Conservation (phyloP, 2,797 vertebrate genomes). For the Chaetodon trifasciatus region DNA sequence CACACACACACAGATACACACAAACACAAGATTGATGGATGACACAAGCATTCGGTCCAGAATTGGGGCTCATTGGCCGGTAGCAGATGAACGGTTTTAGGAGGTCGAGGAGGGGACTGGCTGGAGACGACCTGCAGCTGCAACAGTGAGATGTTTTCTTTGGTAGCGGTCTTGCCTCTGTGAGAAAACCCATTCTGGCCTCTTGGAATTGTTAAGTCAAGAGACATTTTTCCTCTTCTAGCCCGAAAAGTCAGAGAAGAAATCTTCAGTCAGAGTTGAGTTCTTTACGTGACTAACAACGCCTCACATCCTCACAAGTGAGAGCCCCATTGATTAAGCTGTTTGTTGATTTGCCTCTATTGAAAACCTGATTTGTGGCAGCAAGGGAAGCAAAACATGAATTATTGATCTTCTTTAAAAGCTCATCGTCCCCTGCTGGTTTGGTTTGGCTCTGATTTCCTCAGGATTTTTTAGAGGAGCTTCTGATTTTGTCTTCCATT, state of each 20-base stretch:
- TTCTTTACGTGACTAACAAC: constrained; percentile 28
- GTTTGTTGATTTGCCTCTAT: constrained; percentile 65
- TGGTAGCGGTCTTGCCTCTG: constrained; percentile 13
- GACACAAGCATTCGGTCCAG: constrained; percentile 59
- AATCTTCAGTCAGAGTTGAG: constrained; percentile 9
- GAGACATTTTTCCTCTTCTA: constrained; percentile 11
- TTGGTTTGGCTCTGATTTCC: constrained; percentile 30
- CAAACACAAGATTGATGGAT: constrained; percentile 70
- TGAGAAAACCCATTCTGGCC: constrained; percentile 23
- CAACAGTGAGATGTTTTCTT: constrained; percentile 46
- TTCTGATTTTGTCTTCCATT: constrained; percentile 29
- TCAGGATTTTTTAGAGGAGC: constrained; percentile 13
- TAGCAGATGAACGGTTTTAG: constrained; percentile 50
- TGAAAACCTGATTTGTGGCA: constrained; percentile 70
- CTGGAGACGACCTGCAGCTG: constrained; percentile 40
- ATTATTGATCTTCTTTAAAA: constrained; percentile 67
- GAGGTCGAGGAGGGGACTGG: constrained; percentile 8
- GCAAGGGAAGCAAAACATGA: constrained; percentile 64
- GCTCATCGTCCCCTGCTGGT: constrained; percentile 36
- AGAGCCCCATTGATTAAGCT: constrained; percentile 67
- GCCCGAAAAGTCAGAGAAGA: constrained; percentile 10
- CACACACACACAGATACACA: constrained; percentile 59
- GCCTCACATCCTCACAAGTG: constrained; percentile 7
- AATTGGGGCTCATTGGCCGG: constrained; percentile 46
- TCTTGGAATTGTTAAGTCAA: neutral